Conservation (phyloP, 2,888 invertebrate genomes). For the Drosophila gaucha region DNA sequence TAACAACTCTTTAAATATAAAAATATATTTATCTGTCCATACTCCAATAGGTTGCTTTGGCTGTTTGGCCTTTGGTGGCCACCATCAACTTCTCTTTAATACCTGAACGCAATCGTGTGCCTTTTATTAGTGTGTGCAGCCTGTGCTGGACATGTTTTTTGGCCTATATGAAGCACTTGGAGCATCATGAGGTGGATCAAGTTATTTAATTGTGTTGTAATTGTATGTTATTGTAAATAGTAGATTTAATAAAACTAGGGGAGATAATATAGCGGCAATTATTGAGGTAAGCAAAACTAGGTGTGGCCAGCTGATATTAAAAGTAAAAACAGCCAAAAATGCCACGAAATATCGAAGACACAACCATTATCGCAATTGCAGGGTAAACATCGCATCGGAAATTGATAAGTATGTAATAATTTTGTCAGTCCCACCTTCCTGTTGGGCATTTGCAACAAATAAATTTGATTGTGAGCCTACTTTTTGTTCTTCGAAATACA, state of each 20-base stretch:
- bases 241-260: conserved; percentile 33
- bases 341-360: neutral
- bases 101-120: conserved; percentile 90
- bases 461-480: too few relatives aligned
- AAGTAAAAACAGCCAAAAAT: neutral
- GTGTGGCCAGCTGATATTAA: neutral
- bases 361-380: neutral
- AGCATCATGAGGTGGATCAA: conserved; percentile 83
- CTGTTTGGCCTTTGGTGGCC: conserved; percentile 90
- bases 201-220: conserved; percentile 38
- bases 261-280: neutral
- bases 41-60: conserved; percentile 86
- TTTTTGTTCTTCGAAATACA: too few relatives aligned
- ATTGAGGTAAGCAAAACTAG: neutral
- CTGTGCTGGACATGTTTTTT: conserved; percentile 91
- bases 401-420: neutral
- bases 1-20: too few relatives aligned
- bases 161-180: conserved; percentile 90
- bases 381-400: neutral
- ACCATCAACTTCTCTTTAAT: conserved; percentile 90
- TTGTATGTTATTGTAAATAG: conserved; percentile 18
- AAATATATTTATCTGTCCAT: neutral
- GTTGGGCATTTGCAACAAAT: too few relatives aligned
- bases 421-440: neutral
- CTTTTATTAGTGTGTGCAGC: conserved; percentile 90